Evolutionary conservation across 1,140 invertebrate genomes (phyloP), one percentile per base, ranked within the genome.

Genomic region (Drosophila persimilis): DNA sequence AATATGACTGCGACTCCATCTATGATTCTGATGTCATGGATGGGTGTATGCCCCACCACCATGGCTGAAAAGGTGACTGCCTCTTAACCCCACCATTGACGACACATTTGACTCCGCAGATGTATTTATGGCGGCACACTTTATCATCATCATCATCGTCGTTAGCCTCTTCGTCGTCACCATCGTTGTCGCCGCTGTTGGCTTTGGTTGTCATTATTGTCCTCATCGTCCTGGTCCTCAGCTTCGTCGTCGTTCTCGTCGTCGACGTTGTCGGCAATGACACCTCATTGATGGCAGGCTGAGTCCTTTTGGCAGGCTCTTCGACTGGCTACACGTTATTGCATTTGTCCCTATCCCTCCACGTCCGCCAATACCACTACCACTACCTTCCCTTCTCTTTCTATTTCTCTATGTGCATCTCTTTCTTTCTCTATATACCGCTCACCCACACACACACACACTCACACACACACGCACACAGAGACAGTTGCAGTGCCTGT

Each of bases 61-160:
- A 43, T 29, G 2, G 35, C 26, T 52, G 9, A 3, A 29, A 31
- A 43, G 51, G 64, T 59, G 44, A 22, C 8, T 5, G 8, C 20
- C 35, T 22, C 44, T 41, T 31, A 51, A 26, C 57, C 26, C 56
- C 51, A 15, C 41, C 43, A 31, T 52, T 22, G 41, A 31, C 52
- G 51, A 51, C 54, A 67, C 61, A 75, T 77, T 80, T 85, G 81
- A 75, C 69, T 71, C 50, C 48, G 59, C 71, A 73, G 74, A 50
- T 83, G 50, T 83, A 83, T 78, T 83, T 83, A 83, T 81, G 63
- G 61, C 65, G 51, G 47, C 46, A 45, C 57, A 74, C 79, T 81
- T 73, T 57, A 81, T 81, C 69, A 77, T 65, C 63, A 62, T 67
- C 58, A 59, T 60, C 59, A 45, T 46, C 62, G 29, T 50, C 31